Conservation (phyloP, 2,797 vertebrate species). For the Manis javanica region DNA sequence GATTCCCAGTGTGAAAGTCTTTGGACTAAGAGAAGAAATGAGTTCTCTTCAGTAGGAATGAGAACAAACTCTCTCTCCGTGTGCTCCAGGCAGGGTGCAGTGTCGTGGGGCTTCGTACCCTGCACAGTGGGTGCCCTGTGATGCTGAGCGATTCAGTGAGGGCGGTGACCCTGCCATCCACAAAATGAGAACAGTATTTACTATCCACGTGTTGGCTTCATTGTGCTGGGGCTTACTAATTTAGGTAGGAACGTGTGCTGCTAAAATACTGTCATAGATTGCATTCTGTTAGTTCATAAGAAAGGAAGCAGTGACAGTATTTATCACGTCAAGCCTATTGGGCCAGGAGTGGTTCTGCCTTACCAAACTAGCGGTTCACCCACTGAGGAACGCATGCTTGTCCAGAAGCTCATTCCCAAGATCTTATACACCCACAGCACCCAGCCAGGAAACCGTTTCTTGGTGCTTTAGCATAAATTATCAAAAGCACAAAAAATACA, state of each 20-base stretch:
- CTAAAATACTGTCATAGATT: neutral
- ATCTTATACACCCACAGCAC: neutral
- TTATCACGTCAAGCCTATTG: conserved; percentile 66
- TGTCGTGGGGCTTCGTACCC: too few relatives aligned
- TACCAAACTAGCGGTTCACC: conserved; percentile 53
- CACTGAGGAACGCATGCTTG: neutral
- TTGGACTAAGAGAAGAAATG: neutral
- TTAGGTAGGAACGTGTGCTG: conserved; percentile 1
- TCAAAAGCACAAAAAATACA: conserved; percentile 50
- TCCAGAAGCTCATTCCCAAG: conserved; percentile 56
- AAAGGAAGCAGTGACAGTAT: conserved; percentile 41
- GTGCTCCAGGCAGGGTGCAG: neutral
- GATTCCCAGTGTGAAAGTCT: neutral
- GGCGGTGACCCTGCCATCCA: fast-evolving
- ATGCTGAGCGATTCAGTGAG: fast-evolving
- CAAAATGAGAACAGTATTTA: neutral
- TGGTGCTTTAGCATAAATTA: conserved; percentile 35
- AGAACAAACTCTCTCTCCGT: too few relatives aligned
- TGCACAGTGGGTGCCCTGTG: too few relatives aligned
- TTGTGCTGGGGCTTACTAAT: neutral
- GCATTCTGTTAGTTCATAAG: conserved; percentile 37
- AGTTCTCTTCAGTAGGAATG: neutral
- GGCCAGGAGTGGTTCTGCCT: conserved; percentile 67
- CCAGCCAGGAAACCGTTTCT: neutral
- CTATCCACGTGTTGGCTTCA: neutral